Evolutionary conservation across 2,888 invertebrate species (phyloP).

Genomic region (Drosophila cyrtoloma): DNA sequence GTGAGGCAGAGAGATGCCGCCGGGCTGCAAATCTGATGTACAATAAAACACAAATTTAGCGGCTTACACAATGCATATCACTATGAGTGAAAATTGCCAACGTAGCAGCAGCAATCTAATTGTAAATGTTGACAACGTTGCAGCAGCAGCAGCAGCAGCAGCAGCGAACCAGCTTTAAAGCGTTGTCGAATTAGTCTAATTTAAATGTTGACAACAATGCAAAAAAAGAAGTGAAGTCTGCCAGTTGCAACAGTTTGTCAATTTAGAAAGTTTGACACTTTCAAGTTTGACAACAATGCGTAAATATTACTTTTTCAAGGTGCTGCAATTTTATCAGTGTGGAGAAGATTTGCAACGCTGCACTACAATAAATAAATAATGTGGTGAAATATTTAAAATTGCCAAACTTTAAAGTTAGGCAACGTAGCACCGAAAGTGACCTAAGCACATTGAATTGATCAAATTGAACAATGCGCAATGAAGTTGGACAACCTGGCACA

Average conservation of each 20-base stretch:
- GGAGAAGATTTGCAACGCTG: slow-evolving; percentile 5
- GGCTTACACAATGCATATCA: slow-evolving; percentile 4
- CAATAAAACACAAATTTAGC: slow-evolving; percentile 19
- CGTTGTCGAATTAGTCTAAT: background rate
- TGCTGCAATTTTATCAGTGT: background rate
- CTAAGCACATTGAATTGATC: background rate
- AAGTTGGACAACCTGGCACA: background rate
- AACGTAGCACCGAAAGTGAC: background rate
- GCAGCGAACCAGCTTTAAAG: background rate
- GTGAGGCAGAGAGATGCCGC: slow-evolving; percentile 25
- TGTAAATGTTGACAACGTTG: slow-evolving; percentile 2
- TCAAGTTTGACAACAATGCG: background rate
- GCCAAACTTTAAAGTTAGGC: background rate
- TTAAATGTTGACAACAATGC: background rate
- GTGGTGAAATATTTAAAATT: background rate
- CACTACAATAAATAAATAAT: background rate
- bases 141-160: background rate
- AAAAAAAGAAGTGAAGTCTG: background rate
- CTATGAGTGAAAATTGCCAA: slow-evolving; percentile 7
- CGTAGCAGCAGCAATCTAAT: background rate
- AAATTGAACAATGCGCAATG: too few relatives aligned
- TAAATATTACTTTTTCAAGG: background rate
- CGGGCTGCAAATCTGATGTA: slow-evolving; percentile 3
- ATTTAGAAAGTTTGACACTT: background rate
- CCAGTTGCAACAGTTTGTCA: background rate